Base-by-base conservation (phyloP, 2,888 invertebrate genomes). In the Galerucella nymphaeae region DNA sequence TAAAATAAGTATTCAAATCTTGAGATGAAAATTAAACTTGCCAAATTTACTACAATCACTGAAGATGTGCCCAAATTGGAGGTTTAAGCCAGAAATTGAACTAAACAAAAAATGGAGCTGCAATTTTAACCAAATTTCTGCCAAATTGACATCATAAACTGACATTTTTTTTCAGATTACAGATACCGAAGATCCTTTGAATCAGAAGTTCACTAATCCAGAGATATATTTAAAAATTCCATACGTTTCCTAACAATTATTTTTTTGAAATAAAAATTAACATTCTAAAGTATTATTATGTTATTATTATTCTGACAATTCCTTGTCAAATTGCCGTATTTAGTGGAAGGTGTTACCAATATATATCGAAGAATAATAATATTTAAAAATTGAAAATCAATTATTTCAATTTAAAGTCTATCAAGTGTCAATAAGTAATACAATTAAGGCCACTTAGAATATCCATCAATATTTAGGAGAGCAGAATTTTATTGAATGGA, bases 381-480 rank as follows among this genome's bases (percentile, higher is more conserved):
- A 16, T n/a, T 16, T 5, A 53, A 38, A 53, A 64, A 50, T 48
- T n/a, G 48, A 13, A 63, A 64, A 38, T 53, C 48, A 63, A 48
- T 63, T 30, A 64, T 53, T 53, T 64, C 16, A 38, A 53, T 64
- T 18, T 50, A 50, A 53, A 53, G 16, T 64, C 20, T 50, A 64
- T 53, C 23, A 48, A 67, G 48, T 57, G 66, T 67, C 66, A 59
- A 66, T 66, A 66, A 66, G 57, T 66, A 20, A 42, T 30, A 30
- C 30, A 30, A 58, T 59, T 59, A 45, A 30, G 59, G 66, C 59
- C 66, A 67, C 59, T 67, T 67, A 23, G n/a, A 59, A 48, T 41
- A 42, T 50, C 59, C 59, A 59, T 67, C 66, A 67, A 67, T 67
- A 67, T 67, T 67, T 67, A 55, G 18, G 16, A 48, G 30, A 61